Evolutionary conservation across 2,113 vertebrate genomes (phyloP).

Genomic region (Trichomycterus rosablanca): DNA sequence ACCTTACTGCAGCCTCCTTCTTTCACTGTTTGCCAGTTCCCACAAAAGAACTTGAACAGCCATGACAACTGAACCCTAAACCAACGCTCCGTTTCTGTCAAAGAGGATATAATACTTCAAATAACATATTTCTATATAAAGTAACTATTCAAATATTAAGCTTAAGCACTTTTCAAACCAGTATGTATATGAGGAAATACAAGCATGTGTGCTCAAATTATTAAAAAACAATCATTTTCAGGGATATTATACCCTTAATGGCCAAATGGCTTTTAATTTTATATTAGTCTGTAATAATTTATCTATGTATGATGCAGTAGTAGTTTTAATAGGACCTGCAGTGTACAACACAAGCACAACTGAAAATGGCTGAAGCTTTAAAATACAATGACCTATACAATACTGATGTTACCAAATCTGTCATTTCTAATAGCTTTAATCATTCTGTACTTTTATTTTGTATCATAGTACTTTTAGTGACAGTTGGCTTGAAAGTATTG

Average conservation of each 20-base stretch:
- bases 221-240: slow-evolving; percentile 46
- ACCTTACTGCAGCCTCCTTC: slow-evolving; percentile 48
- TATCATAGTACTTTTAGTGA: slow-evolving; percentile 48
- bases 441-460: slow-evolving; percentile 48
- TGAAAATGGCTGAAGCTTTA: slow-evolving; percentile 14
- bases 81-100: slow-evolving; percentile 55
- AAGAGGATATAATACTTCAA: slow-evolving; percentile 68
- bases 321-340: slow-evolving; percentile 30
- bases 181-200: slow-evolving; percentile 73
- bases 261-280: slow-evolving; percentile 24
- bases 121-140: slow-evolving; percentile 50
- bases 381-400: slow-evolving; percentile 23
- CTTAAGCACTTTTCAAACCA: slow-evolving; percentile 67
- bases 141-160: slow-evolving; percentile 62
- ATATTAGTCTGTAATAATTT: slow-evolving; percentile 60
- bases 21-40: slow-evolving; percentile 32
- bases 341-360: slow-evolving; percentile 52
- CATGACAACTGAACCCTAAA: slow-evolving; percentile 56
- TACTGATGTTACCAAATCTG: slow-evolving; percentile 40
- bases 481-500: slow-evolving; percentile 59
- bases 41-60: slow-evolving; percentile 58
- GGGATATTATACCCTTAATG: slow-evolving; percentile 47
- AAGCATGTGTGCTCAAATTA: slow-evolving; percentile 62
- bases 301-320: slow-evolving; percentile 50
- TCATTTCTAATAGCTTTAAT: slow-evolving; percentile 43